A percentile compares a stretch with the other conserved stretches of the same genome.
phyloP scores from a whole-genome alignment of 2,113 vertebrate species.

The Paracyprichromis sp. region DNA sequence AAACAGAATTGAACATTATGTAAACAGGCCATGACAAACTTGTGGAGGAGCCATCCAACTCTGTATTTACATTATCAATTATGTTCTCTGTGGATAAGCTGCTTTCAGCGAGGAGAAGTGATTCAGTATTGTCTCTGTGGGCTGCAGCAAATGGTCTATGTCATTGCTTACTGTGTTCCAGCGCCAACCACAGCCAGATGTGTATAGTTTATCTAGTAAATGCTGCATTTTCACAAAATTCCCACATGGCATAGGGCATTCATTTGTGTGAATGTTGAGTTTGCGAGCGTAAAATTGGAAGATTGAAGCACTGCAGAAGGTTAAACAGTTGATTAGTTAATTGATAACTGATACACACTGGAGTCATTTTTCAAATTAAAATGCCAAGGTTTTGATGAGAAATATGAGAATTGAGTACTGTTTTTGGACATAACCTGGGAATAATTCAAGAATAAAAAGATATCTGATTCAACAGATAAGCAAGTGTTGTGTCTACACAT shows the following conservation, averaged over 20 bases:
- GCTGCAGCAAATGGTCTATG: constrained; percentile 46
- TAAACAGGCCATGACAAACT: constrained; percentile 69
- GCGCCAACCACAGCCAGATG: background rate
- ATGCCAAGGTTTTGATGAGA: background rate
- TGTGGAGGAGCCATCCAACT: constrained; percentile 60
- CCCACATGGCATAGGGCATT: background rate
- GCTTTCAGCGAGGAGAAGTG: constrained; percentile 20
- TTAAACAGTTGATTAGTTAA: background rate
- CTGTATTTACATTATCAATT: constrained; percentile 70
- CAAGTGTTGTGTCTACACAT: background rate
- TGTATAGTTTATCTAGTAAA: background rate
- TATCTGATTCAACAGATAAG: background rate
- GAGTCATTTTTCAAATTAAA: background rate
- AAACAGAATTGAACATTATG: constrained; percentile 69
- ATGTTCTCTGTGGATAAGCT: constrained; percentile 54
- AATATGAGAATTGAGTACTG: background rate
- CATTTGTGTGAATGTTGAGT: background rate
- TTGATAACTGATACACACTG: background rate
- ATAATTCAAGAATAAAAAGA: background rate
- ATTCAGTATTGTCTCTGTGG: constrained; percentile 31
- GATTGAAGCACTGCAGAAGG: background rate
- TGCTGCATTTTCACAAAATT: background rate
- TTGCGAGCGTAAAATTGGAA: fast-evolving
- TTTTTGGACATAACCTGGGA: background rate
- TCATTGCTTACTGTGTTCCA: constrained; percentile 33